These are phyloP conservation scores for Marmota monax DNA, from an alignment of 2,113 vertebrate species.

Conservation along the genomic window DNA sequence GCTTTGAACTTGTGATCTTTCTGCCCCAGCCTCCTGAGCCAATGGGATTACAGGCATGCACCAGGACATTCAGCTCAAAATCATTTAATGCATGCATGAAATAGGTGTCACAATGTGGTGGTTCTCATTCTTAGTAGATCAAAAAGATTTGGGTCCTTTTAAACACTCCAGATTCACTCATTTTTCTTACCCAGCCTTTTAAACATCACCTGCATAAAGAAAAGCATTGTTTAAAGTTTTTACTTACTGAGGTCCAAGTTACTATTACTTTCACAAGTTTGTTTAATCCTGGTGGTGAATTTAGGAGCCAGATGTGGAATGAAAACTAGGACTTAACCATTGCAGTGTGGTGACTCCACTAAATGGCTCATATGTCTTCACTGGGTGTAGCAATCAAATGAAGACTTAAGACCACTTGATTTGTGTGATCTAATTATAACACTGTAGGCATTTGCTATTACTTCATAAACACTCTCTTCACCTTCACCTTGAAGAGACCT, in stretches of 20 bases:
- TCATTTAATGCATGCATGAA: not conserved
- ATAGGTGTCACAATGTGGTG: not conserved
- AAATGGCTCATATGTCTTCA: not conserved
- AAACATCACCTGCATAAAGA: not conserved
- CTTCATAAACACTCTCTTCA: not conserved
- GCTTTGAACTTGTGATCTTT: no score
- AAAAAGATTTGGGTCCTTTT: not conserved
- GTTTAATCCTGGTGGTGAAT: not conserved
- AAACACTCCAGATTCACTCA: not conserved
- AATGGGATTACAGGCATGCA: no score
- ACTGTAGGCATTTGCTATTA: not conserved
- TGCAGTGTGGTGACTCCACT: not conserved
- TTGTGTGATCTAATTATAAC: conserved; percentile 21
- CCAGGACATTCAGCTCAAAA: not conserved
- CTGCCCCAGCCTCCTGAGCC: no score
- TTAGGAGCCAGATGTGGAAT: not conserved
- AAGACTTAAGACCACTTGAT: not conserved
- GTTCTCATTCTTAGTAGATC: not conserved
- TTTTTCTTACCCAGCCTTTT: not conserved
- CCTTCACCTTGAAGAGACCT: not conserved
- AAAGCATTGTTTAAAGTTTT: not conserved
- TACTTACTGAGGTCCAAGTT: not conserved
- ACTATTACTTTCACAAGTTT: not conserved
- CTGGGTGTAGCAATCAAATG: not conserved
- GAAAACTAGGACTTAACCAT: not conserved